A percentile compares a stretch with the other conserved stretches of the same genome.
Evolutionary conservation across 2,113 vertebrate genomes (phyloP).

Genomic region (Mesitornis unicolor): DNA sequence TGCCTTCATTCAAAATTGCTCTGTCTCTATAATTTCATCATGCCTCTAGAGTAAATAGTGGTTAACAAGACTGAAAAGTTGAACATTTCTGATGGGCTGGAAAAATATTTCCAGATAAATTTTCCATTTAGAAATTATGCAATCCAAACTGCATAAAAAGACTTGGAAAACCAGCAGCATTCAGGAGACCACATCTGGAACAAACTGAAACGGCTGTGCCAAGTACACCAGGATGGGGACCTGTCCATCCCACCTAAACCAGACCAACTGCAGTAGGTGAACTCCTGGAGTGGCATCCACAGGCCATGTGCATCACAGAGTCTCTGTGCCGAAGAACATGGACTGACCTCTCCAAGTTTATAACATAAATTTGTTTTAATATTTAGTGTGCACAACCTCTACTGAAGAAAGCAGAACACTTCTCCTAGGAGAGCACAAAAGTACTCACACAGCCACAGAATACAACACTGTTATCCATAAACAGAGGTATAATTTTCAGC

Average conservation of each 20-base stretch:
- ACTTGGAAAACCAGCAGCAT: neutral
- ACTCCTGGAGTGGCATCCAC: neutral
- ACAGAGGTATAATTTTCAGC: neutral
- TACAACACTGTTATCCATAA: neutral
- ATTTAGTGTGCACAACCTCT: neutral
- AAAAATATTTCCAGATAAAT: neutral
- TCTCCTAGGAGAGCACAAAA: neutral
- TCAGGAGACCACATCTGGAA: neutral
- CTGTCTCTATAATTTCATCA: neutral
- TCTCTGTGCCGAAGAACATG: neutral
- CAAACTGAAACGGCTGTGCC: neutral
- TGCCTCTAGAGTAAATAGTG: neutral
- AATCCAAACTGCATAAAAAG: neutral
- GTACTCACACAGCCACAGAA: neutral
- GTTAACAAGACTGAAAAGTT: neutral
- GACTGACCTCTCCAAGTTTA: neutral
- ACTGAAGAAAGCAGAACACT: neutral
- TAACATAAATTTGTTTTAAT: neutral
- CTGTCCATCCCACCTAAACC: neutral
- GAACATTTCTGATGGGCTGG: neutral
- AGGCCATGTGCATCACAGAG: accelerated
- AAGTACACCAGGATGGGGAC: neutral
- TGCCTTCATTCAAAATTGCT: neutral
- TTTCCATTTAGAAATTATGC: neutral
- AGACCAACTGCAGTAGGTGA: neutral